Evolutionary conservation across 2,113 vertebrate genomes (phyloP), one percentile per base, ranked within the genome.

Genomic region (Callionymus lyra): DNA sequence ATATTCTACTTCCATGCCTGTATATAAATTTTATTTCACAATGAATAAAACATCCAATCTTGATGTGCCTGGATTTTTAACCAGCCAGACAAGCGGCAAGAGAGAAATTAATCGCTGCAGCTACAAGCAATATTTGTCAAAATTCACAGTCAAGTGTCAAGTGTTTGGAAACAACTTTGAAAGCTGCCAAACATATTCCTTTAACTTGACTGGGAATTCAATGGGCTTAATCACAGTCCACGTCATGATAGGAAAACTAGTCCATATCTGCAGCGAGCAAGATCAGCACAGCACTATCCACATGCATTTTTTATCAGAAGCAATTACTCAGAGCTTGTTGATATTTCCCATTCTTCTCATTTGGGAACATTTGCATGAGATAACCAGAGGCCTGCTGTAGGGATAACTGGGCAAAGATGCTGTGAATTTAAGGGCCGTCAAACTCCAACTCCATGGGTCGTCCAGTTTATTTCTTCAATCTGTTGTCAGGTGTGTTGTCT

Each of bases 321-420:
- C 76, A 82, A 80, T 80, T 81, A 80, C 72, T 82, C 65, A 59
- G 63, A 56, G 58, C 62, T 67, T 76, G 77, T 79, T 81, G 79
- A 82, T 80, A 75, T 80, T 82, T 76, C 59, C 70, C 41, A 62
- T 76, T 79, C 63, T 59, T 79, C 82, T 70, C 60, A 75, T 76
- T 81, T 59, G 71, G 68, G 52, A 80, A 72, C 51, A 82, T 78
- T 69, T 73, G 65, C 77, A 78, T 79, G 44, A 58, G 52, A 71
- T 74, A 70, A 76, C 71, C 71, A 65, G 70, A 71, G 65, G 81
- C 65, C 62, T 41, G 77, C 77, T 79, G 75, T 63, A 63, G 76
- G 78, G 76, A 63, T 64, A 69, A 70, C 73, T 1, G 38, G 41
- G 56, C 40, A 12, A n/a, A 12, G 62, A 59, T 31, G 68, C 63